Conservation (phyloP, 2,888 invertebrate genomes). For the Hypomecis atomaria region DNA sequence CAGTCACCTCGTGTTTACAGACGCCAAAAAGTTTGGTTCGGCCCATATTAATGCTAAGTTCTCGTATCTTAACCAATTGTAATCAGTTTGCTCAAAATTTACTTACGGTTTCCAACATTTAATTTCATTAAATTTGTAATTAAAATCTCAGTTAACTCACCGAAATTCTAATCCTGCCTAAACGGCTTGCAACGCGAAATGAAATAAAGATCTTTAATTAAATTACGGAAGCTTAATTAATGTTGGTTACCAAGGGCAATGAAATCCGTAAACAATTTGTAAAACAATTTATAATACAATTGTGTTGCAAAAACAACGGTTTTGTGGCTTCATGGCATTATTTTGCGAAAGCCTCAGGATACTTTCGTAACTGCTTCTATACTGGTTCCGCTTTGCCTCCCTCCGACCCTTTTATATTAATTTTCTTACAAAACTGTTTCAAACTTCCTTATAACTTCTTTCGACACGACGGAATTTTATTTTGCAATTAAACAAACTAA, state of each 20-base stretch:
- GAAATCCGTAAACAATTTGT: conserved; percentile 34
- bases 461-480: too few species aligned
- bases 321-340: conserved; percentile 60
- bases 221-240: conserved; percentile 26
- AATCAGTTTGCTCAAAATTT: too few species aligned
- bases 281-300: conserved; percentile 38
- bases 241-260: conserved; percentile 25
- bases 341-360: conserved; percentile 60
- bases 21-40: too few species aligned
- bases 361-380: conserved; percentile 62
- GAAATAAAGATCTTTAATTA: conserved; percentile 13
- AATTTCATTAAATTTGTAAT: neutral
- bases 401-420: neutral
- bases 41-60: too few species aligned
- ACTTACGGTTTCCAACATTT: neutral
- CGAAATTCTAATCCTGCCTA: conserved; percentile 25
- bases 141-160: conserved; percentile 22
- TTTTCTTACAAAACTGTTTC: neutral
- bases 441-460: neutral
- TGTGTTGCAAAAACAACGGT: conserved; percentile 49
- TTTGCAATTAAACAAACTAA: too few species aligned
- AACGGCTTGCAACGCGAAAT: conserved; percentile 28
- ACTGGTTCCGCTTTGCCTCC: conserved; percentile 13
- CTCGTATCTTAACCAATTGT: too few species aligned
- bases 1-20: too few species aligned